phyloP scores from a whole-genome alignment of 2,113 vertebrate genomes.

The Pelobates fuscus region DNA sequence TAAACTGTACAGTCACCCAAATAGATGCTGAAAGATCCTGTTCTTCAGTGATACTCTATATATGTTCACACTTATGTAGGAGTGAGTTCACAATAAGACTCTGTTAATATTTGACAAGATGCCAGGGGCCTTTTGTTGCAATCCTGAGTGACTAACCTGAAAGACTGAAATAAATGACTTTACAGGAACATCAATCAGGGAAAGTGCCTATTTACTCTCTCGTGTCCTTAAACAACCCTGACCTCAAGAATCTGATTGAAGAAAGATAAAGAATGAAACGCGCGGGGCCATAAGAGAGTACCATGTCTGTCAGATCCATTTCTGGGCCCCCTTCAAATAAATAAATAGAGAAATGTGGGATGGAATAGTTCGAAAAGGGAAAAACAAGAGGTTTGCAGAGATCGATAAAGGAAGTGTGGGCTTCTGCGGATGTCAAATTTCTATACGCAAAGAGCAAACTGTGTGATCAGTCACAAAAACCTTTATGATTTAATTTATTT shows the following conservation, averaged over 20 bases:
- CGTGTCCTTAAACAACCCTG: slow-evolving; percentile 43
- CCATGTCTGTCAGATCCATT: slow-evolving; percentile 3
- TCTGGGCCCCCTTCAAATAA: background rate
- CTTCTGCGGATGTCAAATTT: too few species aligned
- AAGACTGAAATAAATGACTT: slow-evolving; percentile 43
- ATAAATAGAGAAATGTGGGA: background rate
- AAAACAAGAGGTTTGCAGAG: too few species aligned
- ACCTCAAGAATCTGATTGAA: slow-evolving; percentile 14
- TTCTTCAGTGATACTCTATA: background rate
- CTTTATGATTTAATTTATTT: too few species aligned
- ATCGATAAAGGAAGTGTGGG: too few species aligned
- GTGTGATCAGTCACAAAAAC: too few species aligned
- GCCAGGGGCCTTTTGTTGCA: slow-evolving; percentile 35
- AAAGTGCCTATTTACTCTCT: slow-evolving; percentile 24
- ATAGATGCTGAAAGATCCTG: slow-evolving; percentile 15
- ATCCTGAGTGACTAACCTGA: slow-evolving; percentile 17
- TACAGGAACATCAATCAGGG: slow-evolving; percentile 47
- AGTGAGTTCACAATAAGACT: slow-evolving; percentile 15
- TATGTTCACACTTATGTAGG: slow-evolving; percentile 1
- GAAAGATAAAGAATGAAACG: slow-evolving; percentile 3
- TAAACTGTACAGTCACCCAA: background rate
- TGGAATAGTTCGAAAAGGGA: background rate
- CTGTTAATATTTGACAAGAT: slow-evolving; percentile 48
- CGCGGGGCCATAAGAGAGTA: background rate
- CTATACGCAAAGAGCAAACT: too few species aligned